These are phyloP conservation scores for Aurelia aurita complex sp. Pacific DNA, from an alignment of 30 jellyfish, hydroid and myxozoan genomes.

Conservation along the genomic window DNA sequence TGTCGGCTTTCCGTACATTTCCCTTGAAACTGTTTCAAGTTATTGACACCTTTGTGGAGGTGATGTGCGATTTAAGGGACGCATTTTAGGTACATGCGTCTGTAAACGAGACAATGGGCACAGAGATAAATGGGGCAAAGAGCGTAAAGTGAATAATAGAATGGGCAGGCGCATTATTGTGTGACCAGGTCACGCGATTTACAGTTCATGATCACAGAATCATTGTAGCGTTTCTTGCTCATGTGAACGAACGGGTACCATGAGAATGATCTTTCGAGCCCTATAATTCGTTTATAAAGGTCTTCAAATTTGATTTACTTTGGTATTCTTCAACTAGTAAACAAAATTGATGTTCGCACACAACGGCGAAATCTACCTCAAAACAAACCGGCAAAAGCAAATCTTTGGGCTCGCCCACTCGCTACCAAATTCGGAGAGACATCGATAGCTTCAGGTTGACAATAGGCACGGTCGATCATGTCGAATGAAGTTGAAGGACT, in stretches of 20 bases:
- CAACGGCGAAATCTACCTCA: background rate
- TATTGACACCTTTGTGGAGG: too few relatives aligned
- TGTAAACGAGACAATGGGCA: too few relatives aligned
- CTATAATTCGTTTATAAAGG: background rate
- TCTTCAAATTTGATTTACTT: background rate
- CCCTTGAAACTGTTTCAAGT: too few relatives aligned
- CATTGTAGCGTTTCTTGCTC: slow-evolving; percentile 47
- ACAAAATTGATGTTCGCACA: background rate
- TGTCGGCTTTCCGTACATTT: too few relatives aligned
- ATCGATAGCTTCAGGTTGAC: too few relatives aligned
- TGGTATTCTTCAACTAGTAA: slow-evolving; percentile 3
- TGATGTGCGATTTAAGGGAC: too few relatives aligned
- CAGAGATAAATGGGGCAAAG: too few relatives aligned
- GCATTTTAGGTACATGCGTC: too few relatives aligned
- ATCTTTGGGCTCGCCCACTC: too few relatives aligned
- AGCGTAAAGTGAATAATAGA: too few relatives aligned
- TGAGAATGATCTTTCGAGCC: slow-evolving; percentile 65
- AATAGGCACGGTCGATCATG: background rate
- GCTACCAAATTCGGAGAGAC: too few relatives aligned
- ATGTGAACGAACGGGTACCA: slow-evolving; percentile 75
- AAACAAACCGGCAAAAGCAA: too few relatives aligned
- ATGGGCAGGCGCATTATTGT: background rate
- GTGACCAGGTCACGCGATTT: slow-evolving; percentile 53
- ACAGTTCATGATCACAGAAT: slow-evolving; percentile 51
- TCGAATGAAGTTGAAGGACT: slow-evolving; percentile 89